Evolutionary conservation across 2,888 invertebrate species (phyloP).

Genomic region (Erebia palarica): DNA sequence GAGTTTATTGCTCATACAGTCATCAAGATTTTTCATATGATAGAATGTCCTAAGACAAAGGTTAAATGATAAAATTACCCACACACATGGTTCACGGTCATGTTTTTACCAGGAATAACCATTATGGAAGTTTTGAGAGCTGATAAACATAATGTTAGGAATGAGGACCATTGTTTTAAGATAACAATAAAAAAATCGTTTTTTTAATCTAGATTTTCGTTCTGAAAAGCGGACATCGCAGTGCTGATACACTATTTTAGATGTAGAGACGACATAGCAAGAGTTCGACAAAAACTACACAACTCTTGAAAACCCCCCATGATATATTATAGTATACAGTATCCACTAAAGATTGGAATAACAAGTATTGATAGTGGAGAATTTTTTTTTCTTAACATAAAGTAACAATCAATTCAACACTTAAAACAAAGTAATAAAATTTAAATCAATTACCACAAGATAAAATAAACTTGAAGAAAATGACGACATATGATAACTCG

Average conservation of each 20-base stretch:
- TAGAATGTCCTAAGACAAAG: constrained; percentile 58
- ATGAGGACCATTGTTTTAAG: background rate
- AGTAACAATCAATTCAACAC: too few species aligned
- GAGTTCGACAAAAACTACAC: too few species aligned
- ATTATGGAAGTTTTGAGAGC: constrained; percentile 11
- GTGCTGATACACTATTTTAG: too few species aligned
- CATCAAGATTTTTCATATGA: constrained; percentile 66
- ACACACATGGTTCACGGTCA: constrained; percentile 55
- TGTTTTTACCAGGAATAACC: constrained; percentile 51
- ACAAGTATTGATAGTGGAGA: too few species aligned
- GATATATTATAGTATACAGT: too few species aligned
- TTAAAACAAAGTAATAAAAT: too few species aligned
- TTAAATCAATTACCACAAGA: too few species aligned
- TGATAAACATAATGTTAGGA: constrained; percentile 15
- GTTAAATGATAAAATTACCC: constrained; percentile 46
- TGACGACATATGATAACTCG: background rate
- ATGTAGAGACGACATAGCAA: background rate
- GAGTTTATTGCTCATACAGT: constrained; percentile 67
- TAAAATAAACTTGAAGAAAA: too few species aligned
- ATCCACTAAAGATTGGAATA: too few species aligned
- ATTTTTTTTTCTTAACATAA: too few species aligned
- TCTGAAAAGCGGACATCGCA: background rate
- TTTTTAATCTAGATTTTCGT: background rate
- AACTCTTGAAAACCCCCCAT: too few species aligned
- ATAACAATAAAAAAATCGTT: background rate